Evolutionary conservation across 1,140 invertebrate species (phyloP).

Genomic region (Conopomorpha cramerella): DNA sequence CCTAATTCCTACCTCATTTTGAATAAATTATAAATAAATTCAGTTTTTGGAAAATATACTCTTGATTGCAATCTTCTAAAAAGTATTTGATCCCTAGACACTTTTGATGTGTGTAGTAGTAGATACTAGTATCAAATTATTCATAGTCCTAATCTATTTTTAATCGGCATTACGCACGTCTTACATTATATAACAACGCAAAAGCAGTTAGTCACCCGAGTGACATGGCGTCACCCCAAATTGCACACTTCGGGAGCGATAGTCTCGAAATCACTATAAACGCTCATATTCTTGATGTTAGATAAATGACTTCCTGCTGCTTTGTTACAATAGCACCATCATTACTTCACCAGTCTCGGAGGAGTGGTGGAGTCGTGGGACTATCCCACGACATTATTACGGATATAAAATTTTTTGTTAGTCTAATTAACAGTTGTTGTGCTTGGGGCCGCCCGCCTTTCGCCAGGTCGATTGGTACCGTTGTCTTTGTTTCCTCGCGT

Average conservation of each 20-base stretch:
- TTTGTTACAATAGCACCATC: slow-evolving; percentile 49
- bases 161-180: no score
- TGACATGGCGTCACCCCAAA: slow-evolving; percentile 29
- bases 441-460: slow-evolving; percentile 45
- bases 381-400: slow-evolving; percentile 54
- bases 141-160: no score
- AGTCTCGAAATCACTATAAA: slow-evolving; percentile 55
- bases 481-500: no score
- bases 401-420: slow-evolving; percentile 58
- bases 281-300: slow-evolving; percentile 58
- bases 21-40: no score
- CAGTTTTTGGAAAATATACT: no score
- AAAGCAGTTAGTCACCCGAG: not conserved
- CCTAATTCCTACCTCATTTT: no score
- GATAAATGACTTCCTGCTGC: slow-evolving; percentile 57
- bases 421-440: slow-evolving; percentile 56
- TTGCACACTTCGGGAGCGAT: slow-evolving; percentile 53
- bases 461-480: no score
- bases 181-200: no score
- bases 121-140: no score
- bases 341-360: slow-evolving; percentile 39
- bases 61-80: no score
- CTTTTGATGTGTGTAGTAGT: no score
- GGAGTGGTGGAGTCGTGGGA: slow-evolving; percentile 46
- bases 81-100: no score